Base-by-base conservation (phyloP, 2,888 invertebrate genomes). In the Steinernema scapterisci region DNA sequence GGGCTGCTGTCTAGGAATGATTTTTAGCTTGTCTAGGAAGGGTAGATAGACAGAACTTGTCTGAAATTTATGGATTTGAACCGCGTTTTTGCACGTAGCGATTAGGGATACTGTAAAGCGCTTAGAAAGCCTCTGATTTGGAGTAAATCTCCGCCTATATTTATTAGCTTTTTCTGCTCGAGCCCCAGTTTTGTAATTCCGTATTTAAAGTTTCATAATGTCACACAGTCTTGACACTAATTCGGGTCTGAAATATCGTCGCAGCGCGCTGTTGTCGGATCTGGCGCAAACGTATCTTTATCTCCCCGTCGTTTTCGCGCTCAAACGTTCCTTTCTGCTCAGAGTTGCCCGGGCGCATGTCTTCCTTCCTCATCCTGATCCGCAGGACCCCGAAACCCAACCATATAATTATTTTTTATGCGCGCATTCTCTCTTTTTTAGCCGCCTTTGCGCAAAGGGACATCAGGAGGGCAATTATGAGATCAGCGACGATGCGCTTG, bases 221-320 rank as follows among this genome's bases (percentile, higher is more conserved):
- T 63, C 63, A 6, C 48, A 3, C 6, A 48, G 1, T 31, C 31
- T 63, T 63, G 63, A 63, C 63, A 38, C 31, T 31, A 31, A 63
- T 27, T 31, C 63, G 31, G 16, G 25, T 63, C 54, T 11, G 5
- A 16, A 16, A 48, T 48, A 48, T n/a, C 19, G 3, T 38, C 21
- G 52, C 25, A 27, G 21, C 11, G 13, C 54, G 6, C 13, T 27
- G 63, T 3, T 63, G 63, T 63, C 63, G 27, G 63, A 63, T 63
- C 63, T 63, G 31, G 63, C 63, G 63, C 63, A 63, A 54, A 63
- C 63, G 63, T 63, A 63, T 63, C 63, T 63, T 63, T 31, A 63
- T 63, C 63, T 63, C 63, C 16, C 63, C 9, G 38, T 38, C 38
- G 38, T 38, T 63, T 63, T 31, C 6, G 31, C 31, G 38, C 38